These are phyloP conservation scores for Eupristina koningsbergeri DNA, from an alignment of 1,140 invertebrate species.

Conservation along the genomic window DNA sequence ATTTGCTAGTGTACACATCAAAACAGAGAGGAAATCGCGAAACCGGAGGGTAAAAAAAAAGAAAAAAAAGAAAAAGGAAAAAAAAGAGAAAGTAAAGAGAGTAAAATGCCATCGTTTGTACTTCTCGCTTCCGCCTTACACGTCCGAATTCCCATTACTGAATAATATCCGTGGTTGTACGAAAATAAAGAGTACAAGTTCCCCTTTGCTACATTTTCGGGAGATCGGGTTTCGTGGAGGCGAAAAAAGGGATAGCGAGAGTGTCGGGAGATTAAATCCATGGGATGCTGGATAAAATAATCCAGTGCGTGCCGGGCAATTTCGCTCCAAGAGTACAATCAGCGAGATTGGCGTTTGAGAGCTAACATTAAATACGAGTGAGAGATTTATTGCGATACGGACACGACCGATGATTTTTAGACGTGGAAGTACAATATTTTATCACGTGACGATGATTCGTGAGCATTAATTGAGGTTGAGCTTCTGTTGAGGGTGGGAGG, in stretches of 20 bases:
- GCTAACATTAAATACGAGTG: neutral
- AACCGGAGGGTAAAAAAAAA: neutral
- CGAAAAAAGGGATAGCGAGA: neutral
- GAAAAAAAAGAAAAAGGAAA: no score
- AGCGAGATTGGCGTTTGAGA: neutral
- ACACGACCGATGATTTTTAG: neutral
- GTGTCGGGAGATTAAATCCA: neutral
- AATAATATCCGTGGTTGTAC: neutral
- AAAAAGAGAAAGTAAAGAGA: no score
- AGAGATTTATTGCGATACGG: neutral
- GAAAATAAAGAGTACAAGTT: constrained; percentile 32
- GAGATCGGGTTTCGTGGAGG: constrained; percentile 25
- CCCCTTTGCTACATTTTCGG: neutral
- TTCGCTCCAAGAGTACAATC: neutral
- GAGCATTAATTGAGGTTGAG: neutral
- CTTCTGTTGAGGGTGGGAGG: neutral
- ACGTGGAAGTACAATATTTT: neutral
- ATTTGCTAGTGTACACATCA: neutral
- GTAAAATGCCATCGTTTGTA: neutral
- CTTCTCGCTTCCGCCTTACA: neutral
- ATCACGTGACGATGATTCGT: neutral
- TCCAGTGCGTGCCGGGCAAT: neutral
- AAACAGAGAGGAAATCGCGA: neutral
- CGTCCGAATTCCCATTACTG: constrained; percentile 5
- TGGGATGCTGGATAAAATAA: constrained; percentile 18